Base-by-base conservation (phyloP, 2,113 vertebrate species). In the Antennarius striatus region DNA sequence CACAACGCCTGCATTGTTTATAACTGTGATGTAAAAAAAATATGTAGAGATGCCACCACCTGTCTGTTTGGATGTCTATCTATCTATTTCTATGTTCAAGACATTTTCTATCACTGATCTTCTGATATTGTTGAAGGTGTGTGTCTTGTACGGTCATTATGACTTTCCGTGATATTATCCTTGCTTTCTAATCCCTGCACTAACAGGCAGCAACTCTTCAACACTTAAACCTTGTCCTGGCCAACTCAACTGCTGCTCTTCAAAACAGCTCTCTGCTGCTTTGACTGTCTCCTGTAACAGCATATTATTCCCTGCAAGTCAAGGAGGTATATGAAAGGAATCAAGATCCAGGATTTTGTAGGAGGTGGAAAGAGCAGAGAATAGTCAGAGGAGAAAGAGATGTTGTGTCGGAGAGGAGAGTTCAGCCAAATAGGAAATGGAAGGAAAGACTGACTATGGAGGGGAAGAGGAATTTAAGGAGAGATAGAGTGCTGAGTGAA, bases 371-470 rank as follows among this genome's bases (percentile, higher is more conserved):
- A 83, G 59, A 82, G 79, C 65, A 79, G 63, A 61, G 62, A 74
- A 75, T 66, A 63, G 79, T 74, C 12, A 46, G 65, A 79, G 36
- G 40, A 65, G 81, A 53, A 72, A 70, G 63, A 73, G 61, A 40
- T 28, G 14, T 36, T 14, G 2, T 13, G 40, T 12, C 49, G 45
- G 61, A 56, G 29, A 50, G 55, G 36, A 4, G 28, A 63, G 50
- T 71, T 94, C 93, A 94, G 73, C 91, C 90, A 40, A 92, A 92
- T 42, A 93, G 83, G 30, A 93, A 74, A 70, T 90, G 89, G n/a
- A 94, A 59, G 49, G 79, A 84, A 10, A 92, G 61, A 14, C 82
- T 42, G 15, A 89, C 1, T 13, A 80, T 10, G 54, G 66, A 85
- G 50, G 89, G 29, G 30, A 32, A 61, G 46, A 92, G 54, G 48